These are phyloP conservation scores for Sarcophaga carnaria DNA, from an alignment of 2,888 invertebrate species.

Conservation along the genomic window DNA sequence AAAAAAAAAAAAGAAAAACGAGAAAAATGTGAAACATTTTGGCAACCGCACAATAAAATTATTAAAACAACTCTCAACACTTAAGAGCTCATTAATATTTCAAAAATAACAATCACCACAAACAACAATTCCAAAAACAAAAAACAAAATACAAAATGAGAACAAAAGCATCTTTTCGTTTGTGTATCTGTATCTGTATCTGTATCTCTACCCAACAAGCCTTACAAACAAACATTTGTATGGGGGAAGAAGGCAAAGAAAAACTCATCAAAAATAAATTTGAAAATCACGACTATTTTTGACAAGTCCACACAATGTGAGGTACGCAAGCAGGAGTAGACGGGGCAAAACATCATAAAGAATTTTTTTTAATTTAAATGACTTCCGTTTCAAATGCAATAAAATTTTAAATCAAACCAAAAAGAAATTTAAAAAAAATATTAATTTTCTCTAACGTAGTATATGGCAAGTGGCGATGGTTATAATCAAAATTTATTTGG, in stretches of 20 bases:
- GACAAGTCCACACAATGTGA: background rate
- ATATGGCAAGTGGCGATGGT: background rate
- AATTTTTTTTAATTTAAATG: slow-evolving; percentile 50
- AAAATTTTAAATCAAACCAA: slow-evolving; percentile 24
- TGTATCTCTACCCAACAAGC: too few relatives aligned
- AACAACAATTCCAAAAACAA: too few relatives aligned
- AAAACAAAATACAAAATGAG: too few relatives aligned
- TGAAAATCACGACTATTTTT: background rate
- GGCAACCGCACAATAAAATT: slow-evolving; percentile 59
- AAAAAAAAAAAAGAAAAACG: background rate
- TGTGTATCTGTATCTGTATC: background rate
- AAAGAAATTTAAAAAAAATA: background rate
- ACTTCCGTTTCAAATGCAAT: slow-evolving; percentile 61
- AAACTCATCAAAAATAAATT: background rate
- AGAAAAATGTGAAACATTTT: slow-evolving; percentile 30
- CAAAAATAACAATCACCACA: slow-evolving; percentile 5
- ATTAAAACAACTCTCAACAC: slow-evolving; percentile 70
- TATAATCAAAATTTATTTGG: too few relatives aligned
- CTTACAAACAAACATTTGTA: background rate
- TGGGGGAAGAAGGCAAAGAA: background rate
- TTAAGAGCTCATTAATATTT: slow-evolving; percentile 69
- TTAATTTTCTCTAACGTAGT: background rate
- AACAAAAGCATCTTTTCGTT: background rate
- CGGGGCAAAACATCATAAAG: slow-evolving; percentile 29
- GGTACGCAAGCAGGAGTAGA: background rate